These are phyloP conservation scores for Calidris pygmaea DNA, from an alignment of 2,113 vertebrate genomes.

Conservation along the genomic window DNA sequence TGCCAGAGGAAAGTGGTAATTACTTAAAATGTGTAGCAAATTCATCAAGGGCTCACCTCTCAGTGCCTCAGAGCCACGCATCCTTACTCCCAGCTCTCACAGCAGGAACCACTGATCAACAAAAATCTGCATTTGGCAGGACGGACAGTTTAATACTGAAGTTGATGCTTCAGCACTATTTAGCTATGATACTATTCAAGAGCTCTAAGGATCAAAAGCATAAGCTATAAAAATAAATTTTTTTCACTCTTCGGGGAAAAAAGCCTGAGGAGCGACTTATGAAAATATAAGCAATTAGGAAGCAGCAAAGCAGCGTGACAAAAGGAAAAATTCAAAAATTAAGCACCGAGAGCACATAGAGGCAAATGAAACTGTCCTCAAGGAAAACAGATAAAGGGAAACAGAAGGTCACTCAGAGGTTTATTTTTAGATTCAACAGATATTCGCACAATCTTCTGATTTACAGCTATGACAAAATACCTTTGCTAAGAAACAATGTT, in stretches of 20 bases:
- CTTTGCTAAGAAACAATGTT: background rate
- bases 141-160: background rate
- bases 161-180: background rate
- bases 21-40: background rate
- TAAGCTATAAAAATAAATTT: background rate
- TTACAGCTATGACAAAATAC: background rate
- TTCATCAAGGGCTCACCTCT: background rate
- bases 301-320: background rate
- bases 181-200: background rate
- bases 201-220: background rate
- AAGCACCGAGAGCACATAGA: background rate
- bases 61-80: background rate
- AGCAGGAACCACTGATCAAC: background rate
- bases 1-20: background rate
- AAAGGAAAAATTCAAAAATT: background rate
- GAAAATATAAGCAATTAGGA: background rate
- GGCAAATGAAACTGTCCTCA: background rate
- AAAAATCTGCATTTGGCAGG: background rate
- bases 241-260: background rate
- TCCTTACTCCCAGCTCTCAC: background rate
- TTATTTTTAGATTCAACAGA: background rate
- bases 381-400: background rate
- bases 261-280: background rate
- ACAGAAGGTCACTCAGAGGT: background rate
- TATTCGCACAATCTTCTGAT: background rate